phyloP scores from a whole-genome alignment of 2,797 vertebrate species.

The Hippopotamyrus pictus region DNA sequence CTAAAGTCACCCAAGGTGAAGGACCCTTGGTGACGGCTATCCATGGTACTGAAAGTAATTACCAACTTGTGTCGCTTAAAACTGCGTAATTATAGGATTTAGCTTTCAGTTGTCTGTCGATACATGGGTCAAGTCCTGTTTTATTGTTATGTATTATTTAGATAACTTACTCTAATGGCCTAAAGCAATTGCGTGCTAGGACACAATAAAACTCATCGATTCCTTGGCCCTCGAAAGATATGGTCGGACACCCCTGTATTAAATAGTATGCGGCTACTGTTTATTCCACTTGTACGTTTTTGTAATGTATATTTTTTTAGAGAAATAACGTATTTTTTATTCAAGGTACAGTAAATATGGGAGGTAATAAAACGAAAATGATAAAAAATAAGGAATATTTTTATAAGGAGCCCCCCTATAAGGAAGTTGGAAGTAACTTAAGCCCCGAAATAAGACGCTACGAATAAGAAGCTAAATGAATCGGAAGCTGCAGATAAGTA shows the following conservation, averaged over 20 bases:
- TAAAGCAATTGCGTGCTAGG: not conserved
- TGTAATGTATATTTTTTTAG: not conserved
- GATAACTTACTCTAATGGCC: not conserved
- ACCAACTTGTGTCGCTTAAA: not conserved
- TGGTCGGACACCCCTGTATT: not conserved
- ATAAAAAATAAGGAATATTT: too few relatives aligned
- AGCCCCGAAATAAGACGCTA: too few relatives aligned
- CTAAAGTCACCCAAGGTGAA: not conserved
- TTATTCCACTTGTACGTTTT: not conserved
- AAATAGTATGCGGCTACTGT: not conserved
- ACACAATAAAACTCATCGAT: not conserved
- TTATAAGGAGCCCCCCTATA: too few relatives aligned
- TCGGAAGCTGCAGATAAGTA: too few relatives aligned
- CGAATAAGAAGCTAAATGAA: too few relatives aligned
- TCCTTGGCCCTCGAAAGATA: not conserved
- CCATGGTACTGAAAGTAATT: constrained; percentile 9
- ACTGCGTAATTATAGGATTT: not conserved
- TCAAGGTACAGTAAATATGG: not conserved
- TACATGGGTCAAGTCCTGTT: not conserved
- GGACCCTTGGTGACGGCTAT: not conserved
- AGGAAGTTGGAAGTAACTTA: too few relatives aligned
- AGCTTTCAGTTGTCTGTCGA: not conserved
- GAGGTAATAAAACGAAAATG: too few relatives aligned
- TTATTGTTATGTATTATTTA: not conserved
- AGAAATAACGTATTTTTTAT: not conserved